These are phyloP conservation scores for Nomada hirtipes DNA, from an alignment of 2,888 invertebrate species.

Conservation along the genomic window DNA sequence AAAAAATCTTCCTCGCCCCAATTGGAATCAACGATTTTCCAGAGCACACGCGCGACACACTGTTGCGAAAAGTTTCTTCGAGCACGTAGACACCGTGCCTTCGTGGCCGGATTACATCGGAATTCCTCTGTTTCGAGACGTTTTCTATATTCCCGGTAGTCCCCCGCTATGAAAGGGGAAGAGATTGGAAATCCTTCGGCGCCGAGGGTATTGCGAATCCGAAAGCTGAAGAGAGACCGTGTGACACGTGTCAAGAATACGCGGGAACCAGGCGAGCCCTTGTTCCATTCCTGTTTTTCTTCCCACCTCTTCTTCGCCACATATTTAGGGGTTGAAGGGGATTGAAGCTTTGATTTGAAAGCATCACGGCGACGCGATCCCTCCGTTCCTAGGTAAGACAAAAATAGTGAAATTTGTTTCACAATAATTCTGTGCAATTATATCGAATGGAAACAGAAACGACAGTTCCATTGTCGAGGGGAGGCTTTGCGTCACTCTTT, in stretches of 20 bases:
- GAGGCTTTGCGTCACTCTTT: too few relatives aligned
- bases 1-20: too few relatives aligned
- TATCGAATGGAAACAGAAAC: too few relatives aligned
- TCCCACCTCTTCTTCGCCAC: background rate
- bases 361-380: too few relatives aligned
- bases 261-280: slow-evolving; percentile 37
- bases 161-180: slow-evolving; percentile 45
- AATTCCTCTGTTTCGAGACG: slow-evolving; percentile 51
- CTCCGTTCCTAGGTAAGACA: too few relatives aligned
- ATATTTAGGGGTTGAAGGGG: too few relatives aligned
- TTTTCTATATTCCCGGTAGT: slow-evolving; percentile 48
- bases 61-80: slow-evolving; percentile 6
- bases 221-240: slow-evolving; percentile 48
- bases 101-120: slow-evolving; percentile 50
- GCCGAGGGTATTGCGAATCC: slow-evolving; percentile 53
- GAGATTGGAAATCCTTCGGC: slow-evolving; percentile 62
- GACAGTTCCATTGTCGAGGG: too few relatives aligned
- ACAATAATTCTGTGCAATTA: too few relatives aligned
- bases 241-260: slow-evolving; percentile 64
- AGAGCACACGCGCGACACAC: background rate
- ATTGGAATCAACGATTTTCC: background rate
- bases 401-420: too few relatives aligned
- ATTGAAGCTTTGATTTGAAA: too few relatives aligned
- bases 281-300: slow-evolving; percentile 6
- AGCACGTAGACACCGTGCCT: slow-evolving; percentile 39